Base-by-base conservation (phyloP, 2,888 invertebrate genomes). In the Pachymerium ferrugineum region DNA sequence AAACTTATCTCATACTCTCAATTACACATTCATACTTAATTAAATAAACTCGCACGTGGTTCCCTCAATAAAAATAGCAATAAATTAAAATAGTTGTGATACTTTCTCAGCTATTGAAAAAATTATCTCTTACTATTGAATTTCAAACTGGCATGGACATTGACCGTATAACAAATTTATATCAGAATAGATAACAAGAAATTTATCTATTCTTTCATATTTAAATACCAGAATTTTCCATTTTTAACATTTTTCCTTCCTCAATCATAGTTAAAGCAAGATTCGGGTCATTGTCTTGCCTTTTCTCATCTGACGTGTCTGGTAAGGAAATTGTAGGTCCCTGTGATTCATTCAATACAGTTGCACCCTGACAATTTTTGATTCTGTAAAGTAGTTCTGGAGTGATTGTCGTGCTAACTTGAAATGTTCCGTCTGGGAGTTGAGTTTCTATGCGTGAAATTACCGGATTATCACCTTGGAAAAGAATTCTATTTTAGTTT, bases 391-490 rank as follows among this genome's bases (percentile, higher is more conserved):
- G 78, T 0, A 82, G 78, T 73, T 80, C 80, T 19, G 81, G 81
- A 6, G 81, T 81, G 22, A 82, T 76, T 10, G 79, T 78, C 2
- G 80, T 79, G 76, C 80, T 81, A 30, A 82, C 78, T 75, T 80
- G 81, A 1, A 81, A 81, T 0, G 80, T 79, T 10, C 82, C 82
- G 78, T 82, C 82, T 78, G 80, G 81, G 74, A 82, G 74, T 68
- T 82, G 81, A 0, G 82, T 82, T 77, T 82, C 81, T 33, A 82
- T 81, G n/a, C 80, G 76, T 0, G 82, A 81, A 74, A 82, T 81
- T 74, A 81, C 79, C 78, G 81, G 81, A 69, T 80, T 80, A 14
- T 81, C 81, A 77, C 81, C 82, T 82, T 76, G 6, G n/a, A 77
- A 77, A 16, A 38, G 3, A 29, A 54, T 14, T 4, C 25, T 12